A percentile compares a stretch with the other conserved stretches of the same genome.
These are phyloP conservation scores for Strongylocentrotus purpuratus DNA, from an alignment of 35 echinoderm and acorn worm genomes.

Conservation along the genomic window DNA sequence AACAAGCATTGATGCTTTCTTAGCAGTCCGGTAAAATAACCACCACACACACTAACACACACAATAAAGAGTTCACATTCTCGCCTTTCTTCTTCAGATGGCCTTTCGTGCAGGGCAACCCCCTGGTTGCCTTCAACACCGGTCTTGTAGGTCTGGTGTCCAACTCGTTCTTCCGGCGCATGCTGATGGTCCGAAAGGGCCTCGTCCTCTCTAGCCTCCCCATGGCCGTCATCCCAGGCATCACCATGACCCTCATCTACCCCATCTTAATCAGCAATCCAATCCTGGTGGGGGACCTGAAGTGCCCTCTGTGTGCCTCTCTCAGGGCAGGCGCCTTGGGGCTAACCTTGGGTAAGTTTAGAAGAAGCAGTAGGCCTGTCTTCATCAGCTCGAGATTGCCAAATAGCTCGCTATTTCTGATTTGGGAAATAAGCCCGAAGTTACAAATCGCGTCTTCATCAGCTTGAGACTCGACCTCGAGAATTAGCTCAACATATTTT, in stretches of 20 bases:
- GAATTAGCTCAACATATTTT: too few relatives aligned
- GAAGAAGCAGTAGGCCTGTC: too few relatives aligned
- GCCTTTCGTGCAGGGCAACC: conserved; percentile 61
- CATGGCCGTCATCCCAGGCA: conserved; percentile 60
- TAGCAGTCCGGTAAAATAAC: too few relatives aligned
- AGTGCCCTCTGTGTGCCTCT: conserved; percentile 79
- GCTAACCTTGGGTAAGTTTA: conserved; percentile 67
- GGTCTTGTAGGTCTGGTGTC: conserved; percentile 70
- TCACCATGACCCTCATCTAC: conserved; percentile 61
- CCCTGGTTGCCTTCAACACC: conserved; percentile 64
- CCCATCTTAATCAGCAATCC: conserved; percentile 52
- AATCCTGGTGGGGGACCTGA: conserved; percentile 54
- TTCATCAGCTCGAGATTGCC: too few relatives aligned
- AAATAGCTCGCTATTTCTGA: too few relatives aligned
- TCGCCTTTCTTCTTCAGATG: conserved; percentile 53
- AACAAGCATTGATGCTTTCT: too few relatives aligned
- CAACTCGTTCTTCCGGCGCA: conserved; percentile 85
- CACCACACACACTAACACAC: too few relatives aligned
- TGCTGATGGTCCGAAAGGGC: conserved; percentile 73
- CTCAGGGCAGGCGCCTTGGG: conserved; percentile 69
- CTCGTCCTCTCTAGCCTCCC: conserved; percentile 71
- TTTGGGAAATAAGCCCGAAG: too few relatives aligned
- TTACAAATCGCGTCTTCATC: too few relatives aligned
- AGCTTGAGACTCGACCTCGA: too few relatives aligned
- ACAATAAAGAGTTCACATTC: neutral